Conservation (phyloP, 2,797 vertebrate genomes). For the Paramormyrops hopkinsi region DNA sequence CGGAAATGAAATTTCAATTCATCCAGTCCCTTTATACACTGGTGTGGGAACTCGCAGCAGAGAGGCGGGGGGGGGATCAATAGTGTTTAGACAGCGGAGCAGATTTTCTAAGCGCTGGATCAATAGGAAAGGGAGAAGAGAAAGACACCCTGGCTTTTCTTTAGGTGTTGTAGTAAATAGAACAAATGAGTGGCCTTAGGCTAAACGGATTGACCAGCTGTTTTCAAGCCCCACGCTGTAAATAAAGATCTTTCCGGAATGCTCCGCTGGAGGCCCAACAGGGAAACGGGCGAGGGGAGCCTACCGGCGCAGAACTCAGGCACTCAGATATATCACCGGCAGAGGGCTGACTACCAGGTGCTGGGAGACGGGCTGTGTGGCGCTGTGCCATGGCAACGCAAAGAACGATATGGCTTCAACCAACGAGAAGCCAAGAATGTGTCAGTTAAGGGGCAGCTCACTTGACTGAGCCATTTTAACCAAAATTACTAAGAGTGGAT, state of each 20-base stretch:
- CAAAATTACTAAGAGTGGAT: neutral
- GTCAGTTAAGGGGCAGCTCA: neutral
- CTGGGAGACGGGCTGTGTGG: neutral
- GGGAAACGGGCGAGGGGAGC: conserved; percentile 35
- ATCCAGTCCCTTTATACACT: conserved; percentile 84
- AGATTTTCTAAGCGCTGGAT: conserved; percentile 87
- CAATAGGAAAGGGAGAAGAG: conserved; percentile 75
- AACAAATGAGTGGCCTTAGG: conserved; percentile 85
- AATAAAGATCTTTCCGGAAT: conserved; percentile 71
- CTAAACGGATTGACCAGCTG: conserved; percentile 84
- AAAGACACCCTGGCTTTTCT: conserved; percentile 74
- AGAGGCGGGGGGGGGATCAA: conserved; percentile 76
- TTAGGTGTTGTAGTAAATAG: conserved; percentile 75
- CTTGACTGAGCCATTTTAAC: neutral
- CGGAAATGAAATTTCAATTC: conserved; percentile 93
- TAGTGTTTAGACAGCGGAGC: conserved; percentile 90
- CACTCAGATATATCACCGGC: conserved; percentile 1
- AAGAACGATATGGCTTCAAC: neutral
- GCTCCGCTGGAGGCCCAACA: conserved; percentile 56
- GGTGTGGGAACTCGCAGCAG: conserved; percentile 68
- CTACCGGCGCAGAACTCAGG: conserved; percentile 4
- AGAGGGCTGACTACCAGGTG: conserved; percentile 5
- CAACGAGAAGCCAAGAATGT: neutral
- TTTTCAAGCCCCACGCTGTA: conserved; percentile 72
- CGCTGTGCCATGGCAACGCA: neutral